phyloP scores from a whole-genome alignment of 2,888 invertebrate species.

The Oxycera nigricornis region DNA sequence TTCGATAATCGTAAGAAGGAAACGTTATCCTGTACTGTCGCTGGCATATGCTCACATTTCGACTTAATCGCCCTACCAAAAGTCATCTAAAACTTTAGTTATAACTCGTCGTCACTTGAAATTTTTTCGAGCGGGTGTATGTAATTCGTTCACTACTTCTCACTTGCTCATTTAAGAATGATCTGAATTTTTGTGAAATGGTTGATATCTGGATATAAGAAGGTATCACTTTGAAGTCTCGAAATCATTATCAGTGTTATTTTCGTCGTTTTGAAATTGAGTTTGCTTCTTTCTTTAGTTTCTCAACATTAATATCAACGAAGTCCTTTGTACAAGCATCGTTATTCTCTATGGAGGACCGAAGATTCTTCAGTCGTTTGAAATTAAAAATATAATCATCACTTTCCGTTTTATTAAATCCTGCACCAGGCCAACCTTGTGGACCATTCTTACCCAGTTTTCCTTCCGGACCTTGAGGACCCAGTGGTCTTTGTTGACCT shows the following conservation, averaged over 20 bases:
- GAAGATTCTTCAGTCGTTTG: not conserved
- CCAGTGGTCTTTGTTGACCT: no score
- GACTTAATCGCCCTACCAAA: not conserved
- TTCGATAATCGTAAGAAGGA: no score
- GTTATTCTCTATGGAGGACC: not conserved
- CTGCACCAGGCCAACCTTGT: no score
- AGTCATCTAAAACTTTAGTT: no score
- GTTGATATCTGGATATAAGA: not conserved
- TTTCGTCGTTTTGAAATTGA: not conserved
- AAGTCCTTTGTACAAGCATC: not conserved
- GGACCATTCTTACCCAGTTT: no score
- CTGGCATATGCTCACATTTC: not conserved
- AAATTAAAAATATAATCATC: not conserved
- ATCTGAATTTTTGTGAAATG: no score
- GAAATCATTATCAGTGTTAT: no score
- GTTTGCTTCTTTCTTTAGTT: not conserved
- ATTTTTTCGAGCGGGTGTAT: no score
- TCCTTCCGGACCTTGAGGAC: no score
- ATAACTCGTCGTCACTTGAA: not conserved
- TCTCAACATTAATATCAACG: not conserved
- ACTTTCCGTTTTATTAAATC: no score
- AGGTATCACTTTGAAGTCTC: not conserved
- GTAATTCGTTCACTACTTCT: no score
- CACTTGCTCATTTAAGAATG: no score
- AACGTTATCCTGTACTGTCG: slow-evolving; percentile 1